Evolutionary conservation across 2,888 invertebrate species (phyloP).

Genomic region (Synanthedon formicaeformis): DNA sequence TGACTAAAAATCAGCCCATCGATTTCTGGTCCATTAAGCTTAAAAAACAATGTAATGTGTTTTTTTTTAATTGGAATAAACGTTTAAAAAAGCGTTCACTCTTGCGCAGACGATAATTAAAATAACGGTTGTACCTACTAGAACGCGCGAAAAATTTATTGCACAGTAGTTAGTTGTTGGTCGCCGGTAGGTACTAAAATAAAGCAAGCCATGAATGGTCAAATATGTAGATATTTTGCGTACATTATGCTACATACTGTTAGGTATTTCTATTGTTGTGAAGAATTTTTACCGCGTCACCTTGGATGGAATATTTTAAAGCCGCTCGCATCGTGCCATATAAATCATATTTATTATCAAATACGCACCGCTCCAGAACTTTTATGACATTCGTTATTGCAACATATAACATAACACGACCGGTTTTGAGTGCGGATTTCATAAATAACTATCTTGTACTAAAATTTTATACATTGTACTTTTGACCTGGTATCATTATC

Average conservation of each 20-base stretch:
- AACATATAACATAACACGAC: constrained; percentile 6
- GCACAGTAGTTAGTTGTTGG: constrained; percentile 28
- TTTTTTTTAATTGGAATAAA: neutral
- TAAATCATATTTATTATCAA: constrained; percentile 23
- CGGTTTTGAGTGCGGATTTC: constrained; percentile 1
- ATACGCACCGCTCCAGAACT: constrained; percentile 7
- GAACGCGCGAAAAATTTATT: constrained; percentile 33
- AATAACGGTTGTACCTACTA: neutral
- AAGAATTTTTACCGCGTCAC: constrained; percentile 14
- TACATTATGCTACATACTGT: constrained; percentile 20
- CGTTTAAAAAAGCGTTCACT: neutral
- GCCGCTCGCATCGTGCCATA: constrained; percentile 10
- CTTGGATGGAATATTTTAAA: constrained; percentile 5
- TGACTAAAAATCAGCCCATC: constrained; percentile 20
- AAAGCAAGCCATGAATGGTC: constrained; percentile 13
- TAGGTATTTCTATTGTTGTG: constrained; percentile 17
- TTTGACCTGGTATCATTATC: constrained; percentile 38
- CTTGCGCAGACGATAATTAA: neutral
- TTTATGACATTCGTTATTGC: constrained; percentile 12
- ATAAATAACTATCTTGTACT: constrained; percentile 11
- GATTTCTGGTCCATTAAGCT: neutral
- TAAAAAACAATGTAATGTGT: constrained; percentile 9
- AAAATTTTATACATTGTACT: constrained; percentile 21
- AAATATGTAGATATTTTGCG: constrained; percentile 39
- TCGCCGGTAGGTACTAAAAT: constrained; percentile 12